phyloP scores from a whole-genome alignment of 53 echinoderm and acorn worm genomes.

The Henricia sp. region DNA sequence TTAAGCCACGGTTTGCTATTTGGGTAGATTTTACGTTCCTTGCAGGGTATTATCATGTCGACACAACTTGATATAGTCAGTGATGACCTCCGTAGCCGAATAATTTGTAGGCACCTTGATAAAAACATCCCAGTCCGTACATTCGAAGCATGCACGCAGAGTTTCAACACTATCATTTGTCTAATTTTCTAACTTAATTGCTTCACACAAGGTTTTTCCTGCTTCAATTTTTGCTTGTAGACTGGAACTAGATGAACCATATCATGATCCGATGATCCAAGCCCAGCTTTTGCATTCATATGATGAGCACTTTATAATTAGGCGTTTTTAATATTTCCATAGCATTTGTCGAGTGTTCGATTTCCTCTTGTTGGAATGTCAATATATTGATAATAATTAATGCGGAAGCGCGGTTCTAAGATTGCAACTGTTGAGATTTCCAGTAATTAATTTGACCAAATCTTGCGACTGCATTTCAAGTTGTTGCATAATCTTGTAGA shows the following conservation, averaged over 20 bases:
- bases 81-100: constrained; percentile 17
- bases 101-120: background rate
- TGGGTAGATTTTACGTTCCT: constrained; percentile 16
- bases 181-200: background rate
- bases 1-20: constrained; percentile 60
- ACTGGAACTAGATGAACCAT: constrained; percentile 8
- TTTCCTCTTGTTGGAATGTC: constrained; percentile 43
- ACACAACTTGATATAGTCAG: constrained; percentile 52
- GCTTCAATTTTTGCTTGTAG: constrained; percentile 48
- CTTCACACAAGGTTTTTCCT: constrained; percentile 16
- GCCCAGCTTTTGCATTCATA: constrained; percentile 9
- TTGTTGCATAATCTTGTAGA: background rate
- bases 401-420: constrained; percentile 29
- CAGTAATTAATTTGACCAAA: constrained; percentile 18
- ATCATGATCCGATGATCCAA: constrained; percentile 45
- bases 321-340: constrained; percentile 26
- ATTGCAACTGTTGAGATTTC: constrained; percentile 43
- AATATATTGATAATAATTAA: constrained; percentile 55
- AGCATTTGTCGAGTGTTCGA: constrained; percentile 42
- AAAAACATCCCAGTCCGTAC: constrained; percentile 42
- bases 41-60: constrained; percentile 7
- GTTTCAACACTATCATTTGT: constrained; percentile 4
- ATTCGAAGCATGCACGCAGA: constrained; percentile 13
- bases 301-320: too few species aligned
- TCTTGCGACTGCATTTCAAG: constrained; percentile 10